Evolutionary conservation across 2,113 vertebrate species (phyloP).

Genomic region (Phalacrocorax aristotelis): DNA sequence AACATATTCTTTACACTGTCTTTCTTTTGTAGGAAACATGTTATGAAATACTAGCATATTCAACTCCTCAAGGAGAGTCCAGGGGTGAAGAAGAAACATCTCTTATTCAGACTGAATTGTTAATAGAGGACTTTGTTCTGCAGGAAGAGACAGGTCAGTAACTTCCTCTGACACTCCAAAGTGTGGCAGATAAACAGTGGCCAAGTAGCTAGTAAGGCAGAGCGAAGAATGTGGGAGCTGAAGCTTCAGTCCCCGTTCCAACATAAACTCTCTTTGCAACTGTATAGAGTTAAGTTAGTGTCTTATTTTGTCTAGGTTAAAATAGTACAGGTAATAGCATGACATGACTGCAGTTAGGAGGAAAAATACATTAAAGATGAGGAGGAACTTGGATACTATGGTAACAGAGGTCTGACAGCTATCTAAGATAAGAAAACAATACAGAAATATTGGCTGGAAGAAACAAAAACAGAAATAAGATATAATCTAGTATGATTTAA

Average conservation of each 20-base stretch:
- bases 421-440: neutral
- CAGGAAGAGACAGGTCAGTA: neutral
- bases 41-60: neutral
- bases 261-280: neutral
- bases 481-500: neutral
- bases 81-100: neutral
- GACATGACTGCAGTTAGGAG: neutral
- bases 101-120: neutral
- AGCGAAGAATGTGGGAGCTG: neutral
- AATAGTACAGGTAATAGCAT: neutral
- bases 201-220: neutral
- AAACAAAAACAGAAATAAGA: neutral
- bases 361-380: neutral
- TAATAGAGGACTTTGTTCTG: neutral
- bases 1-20: neutral
- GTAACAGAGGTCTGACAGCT: neutral
- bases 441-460: neutral
- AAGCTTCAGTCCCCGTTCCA: neutral
- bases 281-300: neutral
- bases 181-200: neutral
- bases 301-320: neutral
- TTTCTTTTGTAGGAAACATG: neutral
- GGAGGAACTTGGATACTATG: neutral
- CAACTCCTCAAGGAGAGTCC: neutral
- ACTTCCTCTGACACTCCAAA: accelerated